A percentile compares a stretch with the other conserved stretches of the same genome.
These are phyloP conservation scores for Drosophila virilis DNA, from an alignment of 1,140 invertebrate species.

Conservation along the genomic window DNA sequence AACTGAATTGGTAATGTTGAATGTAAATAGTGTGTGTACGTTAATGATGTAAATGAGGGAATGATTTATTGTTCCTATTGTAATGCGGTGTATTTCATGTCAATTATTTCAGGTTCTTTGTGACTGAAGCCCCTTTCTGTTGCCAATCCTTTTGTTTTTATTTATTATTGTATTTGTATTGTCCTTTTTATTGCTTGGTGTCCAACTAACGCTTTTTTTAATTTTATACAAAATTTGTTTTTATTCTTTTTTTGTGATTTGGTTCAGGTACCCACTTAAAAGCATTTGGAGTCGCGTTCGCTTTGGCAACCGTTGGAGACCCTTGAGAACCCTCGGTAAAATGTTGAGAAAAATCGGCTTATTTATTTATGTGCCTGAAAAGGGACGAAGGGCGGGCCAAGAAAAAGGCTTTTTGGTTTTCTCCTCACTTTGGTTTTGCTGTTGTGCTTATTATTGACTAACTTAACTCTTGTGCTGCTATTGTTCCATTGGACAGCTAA, in stretches of 20 bases:
- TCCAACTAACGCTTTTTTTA: slow-evolving; percentile 30
- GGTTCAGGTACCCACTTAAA: slow-evolving; percentile 57
- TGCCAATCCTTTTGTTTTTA: slow-evolving; percentile 61
- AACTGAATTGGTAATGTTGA: background rate
- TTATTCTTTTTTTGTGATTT: slow-evolving; percentile 37
- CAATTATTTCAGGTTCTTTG: slow-evolving; percentile 46
- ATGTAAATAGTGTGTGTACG: slow-evolving; percentile 1
- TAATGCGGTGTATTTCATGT: slow-evolving; percentile 45
- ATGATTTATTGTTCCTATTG: slow-evolving; percentile 57
- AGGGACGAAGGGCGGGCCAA: slow-evolving; percentile 29
- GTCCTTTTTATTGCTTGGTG: slow-evolving; percentile 52
- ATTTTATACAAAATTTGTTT: slow-evolving; percentile 26
- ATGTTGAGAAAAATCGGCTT: slow-evolving; percentile 67
- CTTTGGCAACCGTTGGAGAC: slow-evolving; percentile 42
- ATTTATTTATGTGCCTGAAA: slow-evolving; percentile 69
- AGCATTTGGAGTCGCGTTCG: slow-evolving; percentile 35
- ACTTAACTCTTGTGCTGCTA: slow-evolving; percentile 65
- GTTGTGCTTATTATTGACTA: slow-evolving; percentile 53
- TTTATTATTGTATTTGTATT: slow-evolving; percentile 64
- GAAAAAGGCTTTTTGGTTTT: slow-evolving; percentile 49
- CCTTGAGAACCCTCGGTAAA: slow-evolving; percentile 43
- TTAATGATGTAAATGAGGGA: slow-evolving; percentile 1
- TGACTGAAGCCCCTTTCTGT: slow-evolving; percentile 58
- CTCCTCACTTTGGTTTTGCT: slow-evolving; percentile 19
- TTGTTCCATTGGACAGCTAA: slow-evolving; percentile 29